These are phyloP conservation scores for Notarius quadriscutis DNA, from an alignment of 2,113 vertebrate species.

Conservation along the genomic window DNA sequence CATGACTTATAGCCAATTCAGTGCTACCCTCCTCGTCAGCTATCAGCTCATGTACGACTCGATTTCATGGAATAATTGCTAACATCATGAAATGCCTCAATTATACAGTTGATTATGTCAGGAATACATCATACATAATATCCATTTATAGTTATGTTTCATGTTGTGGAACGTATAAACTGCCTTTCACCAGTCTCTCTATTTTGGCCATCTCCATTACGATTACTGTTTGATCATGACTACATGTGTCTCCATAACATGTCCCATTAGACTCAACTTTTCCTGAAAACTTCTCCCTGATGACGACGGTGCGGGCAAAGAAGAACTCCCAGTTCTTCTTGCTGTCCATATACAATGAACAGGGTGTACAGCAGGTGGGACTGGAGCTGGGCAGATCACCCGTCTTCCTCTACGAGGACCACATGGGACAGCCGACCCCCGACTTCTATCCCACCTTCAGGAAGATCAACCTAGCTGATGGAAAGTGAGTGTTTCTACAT, in stretches of 20 bases:
- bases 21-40: no score
- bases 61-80: no score
- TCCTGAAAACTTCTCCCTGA: conserved; percentile 84
- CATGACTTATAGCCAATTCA: no score
- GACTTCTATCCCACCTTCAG: conserved; percentile 78
- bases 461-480: conserved; percentile 81
- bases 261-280: conserved; percentile 75
- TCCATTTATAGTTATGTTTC: background rate
- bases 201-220: background rate
- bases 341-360: conserved; percentile 81
- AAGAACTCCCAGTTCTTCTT: conserved; percentile 79
- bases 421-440: conserved; percentile 71
- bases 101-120: background rate
- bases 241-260: background rate
- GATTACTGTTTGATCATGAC: background rate
- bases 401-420: conserved; percentile 82
- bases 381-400: conserved; percentile 81
- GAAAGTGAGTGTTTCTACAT: conserved; percentile 76
- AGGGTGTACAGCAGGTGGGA: conserved; percentile 82
- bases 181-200: background rate
- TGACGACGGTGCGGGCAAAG: conserved; percentile 78
- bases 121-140: background rate
- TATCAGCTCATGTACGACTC: no score
- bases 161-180: background rate
- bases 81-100: background rate